These are phyloP conservation scores for Dicranocentrus wangi DNA, from an alignment of 2,888 invertebrate species.

Conservation along the genomic window DNA sequence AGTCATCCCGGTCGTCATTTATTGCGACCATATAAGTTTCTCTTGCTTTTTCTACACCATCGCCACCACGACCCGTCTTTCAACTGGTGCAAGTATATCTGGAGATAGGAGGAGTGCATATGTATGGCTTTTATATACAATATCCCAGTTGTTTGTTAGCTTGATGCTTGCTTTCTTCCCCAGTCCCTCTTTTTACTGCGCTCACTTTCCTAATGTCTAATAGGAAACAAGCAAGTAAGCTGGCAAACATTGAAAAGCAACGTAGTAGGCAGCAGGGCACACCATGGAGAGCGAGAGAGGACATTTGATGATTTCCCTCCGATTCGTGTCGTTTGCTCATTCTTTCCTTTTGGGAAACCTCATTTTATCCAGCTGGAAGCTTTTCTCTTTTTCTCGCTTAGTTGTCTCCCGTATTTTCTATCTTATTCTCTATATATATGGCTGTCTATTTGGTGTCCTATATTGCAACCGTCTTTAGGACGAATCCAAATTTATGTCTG, in stretches of 20 bases:
- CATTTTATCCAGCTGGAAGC: slow-evolving; percentile 41
- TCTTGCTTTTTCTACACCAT: no score
- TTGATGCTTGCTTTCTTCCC: neutral
- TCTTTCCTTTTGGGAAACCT: slow-evolving; percentile 39
- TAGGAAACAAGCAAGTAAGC: slow-evolving; percentile 7
- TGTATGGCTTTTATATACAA: slow-evolving; percentile 19
- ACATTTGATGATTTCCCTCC: slow-evolving; percentile 30
- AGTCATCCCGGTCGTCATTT: slow-evolving; percentile 21
- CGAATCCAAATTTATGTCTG: slow-evolving; percentile 30
- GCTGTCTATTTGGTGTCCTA: slow-evolving; percentile 6
- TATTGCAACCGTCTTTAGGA: slow-evolving; percentile 7
- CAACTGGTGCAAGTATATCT: no score
- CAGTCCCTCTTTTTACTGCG: slow-evolving; percentile 2
- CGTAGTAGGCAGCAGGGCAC: neutral
- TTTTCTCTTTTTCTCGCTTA: slow-evolving; percentile 6
- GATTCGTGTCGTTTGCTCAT: slow-evolving; percentile 40
- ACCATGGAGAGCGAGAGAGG: neutral
- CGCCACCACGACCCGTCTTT: no score
- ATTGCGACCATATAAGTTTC: slow-evolving; percentile 41
- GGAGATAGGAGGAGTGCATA: slow-evolving; percentile 9
- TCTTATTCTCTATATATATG: slow-evolving; percentile 3
- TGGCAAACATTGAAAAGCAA: neutral
- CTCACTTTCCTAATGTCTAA: slow-evolving; percentile 11
- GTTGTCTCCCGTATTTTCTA: neutral
- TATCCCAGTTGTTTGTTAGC: slow-evolving; percentile 23